Conservation (phyloP, 2,888 invertebrate species). For the Eubasilissa splendida region DNA sequence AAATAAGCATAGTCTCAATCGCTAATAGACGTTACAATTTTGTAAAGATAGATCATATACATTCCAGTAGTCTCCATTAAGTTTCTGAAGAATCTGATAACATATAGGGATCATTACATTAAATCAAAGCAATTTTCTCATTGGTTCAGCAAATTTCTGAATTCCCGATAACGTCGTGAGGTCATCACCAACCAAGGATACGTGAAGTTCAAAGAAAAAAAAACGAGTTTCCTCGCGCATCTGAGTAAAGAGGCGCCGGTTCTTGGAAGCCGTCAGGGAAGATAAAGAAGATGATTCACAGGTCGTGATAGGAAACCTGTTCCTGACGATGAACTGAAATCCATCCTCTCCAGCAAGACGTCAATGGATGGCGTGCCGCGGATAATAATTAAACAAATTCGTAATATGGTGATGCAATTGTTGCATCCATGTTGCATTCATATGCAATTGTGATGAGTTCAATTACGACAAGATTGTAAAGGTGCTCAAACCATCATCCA, state of each 20-base stretch:
- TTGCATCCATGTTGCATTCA: background rate
- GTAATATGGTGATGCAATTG: constrained; percentile 38
- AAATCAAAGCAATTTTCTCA: background rate
- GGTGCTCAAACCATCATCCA: too few species aligned
- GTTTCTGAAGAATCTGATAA: too few species aligned
- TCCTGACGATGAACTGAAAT: constrained; percentile 6
- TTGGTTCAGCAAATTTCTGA: background rate
- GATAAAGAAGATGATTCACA: constrained; percentile 53
- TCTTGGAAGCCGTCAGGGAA: constrained; percentile 47
- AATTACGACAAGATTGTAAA: background rate
- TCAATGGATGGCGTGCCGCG: constrained; percentile 1
- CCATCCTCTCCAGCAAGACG: constrained; percentile 7
- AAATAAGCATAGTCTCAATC: too few species aligned
- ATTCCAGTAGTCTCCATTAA: too few species aligned
- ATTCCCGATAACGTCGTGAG: constrained; percentile 24
- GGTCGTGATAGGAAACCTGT: constrained; percentile 53
- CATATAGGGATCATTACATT: too few species aligned
- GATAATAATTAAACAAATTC: constrained; percentile 31
- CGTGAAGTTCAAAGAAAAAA: constrained; percentile 9
- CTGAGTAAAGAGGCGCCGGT: constrained; percentile 49
- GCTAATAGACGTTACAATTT: too few species aligned
- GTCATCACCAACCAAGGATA: constrained; percentile 15
- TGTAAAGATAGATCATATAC: too few species aligned
- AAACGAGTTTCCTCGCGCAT: constrained; percentile 11
- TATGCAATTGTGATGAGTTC: too few species aligned